These are phyloP conservation scores for Oxyteleia sp. DNA, from an alignment of 2,888 invertebrate genomes.

Conservation along the genomic window DNA sequence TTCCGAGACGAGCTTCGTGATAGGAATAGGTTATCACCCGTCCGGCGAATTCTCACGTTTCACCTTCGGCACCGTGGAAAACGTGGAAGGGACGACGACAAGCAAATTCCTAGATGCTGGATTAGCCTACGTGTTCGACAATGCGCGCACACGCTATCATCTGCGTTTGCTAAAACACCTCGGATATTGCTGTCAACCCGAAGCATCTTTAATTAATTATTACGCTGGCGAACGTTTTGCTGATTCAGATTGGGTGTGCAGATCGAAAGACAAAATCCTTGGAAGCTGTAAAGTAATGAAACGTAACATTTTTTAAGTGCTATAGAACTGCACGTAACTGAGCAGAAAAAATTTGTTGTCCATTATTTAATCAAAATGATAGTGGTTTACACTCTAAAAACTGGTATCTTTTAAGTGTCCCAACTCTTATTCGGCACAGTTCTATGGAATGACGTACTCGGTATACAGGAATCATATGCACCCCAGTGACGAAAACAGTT, in stretches of 20 bases:
- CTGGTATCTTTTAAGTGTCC: too few species aligned
- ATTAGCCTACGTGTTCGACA: conserved; percentile 72
- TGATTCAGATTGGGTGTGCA: background rate
- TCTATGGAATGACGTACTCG: too few species aligned
- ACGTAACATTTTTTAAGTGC: too few species aligned
- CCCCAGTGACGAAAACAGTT: too few species aligned
- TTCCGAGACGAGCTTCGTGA: conserved; percentile 79
- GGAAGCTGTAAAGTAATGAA: too few species aligned
- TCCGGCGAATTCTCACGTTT: conserved; percentile 77
- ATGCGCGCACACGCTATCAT: conserved; percentile 3
- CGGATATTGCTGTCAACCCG: background rate
- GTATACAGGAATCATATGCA: too few species aligned
- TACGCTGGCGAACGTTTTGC: background rate
- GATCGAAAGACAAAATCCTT: too few species aligned
- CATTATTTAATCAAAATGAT: too few species aligned
- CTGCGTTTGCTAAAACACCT: conserved; percentile 1
- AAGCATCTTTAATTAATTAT: conserved; percentile 32
- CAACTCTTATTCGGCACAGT: too few species aligned
- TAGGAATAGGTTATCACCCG: conserved; percentile 79
- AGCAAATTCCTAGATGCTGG: conserved; percentile 73
- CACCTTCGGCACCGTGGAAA: conserved; percentile 66
- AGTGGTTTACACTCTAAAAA: too few species aligned
- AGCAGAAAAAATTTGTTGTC: too few species aligned
- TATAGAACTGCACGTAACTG: too few species aligned
- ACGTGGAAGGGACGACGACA: conserved; percentile 58